A percentile compares a stretch with the other conserved stretches of the same genome.
Evolutionary conservation across 2,113 vertebrate genomes (phyloP).

Genomic region (Dicerorhinus sumatrensis): DNA sequence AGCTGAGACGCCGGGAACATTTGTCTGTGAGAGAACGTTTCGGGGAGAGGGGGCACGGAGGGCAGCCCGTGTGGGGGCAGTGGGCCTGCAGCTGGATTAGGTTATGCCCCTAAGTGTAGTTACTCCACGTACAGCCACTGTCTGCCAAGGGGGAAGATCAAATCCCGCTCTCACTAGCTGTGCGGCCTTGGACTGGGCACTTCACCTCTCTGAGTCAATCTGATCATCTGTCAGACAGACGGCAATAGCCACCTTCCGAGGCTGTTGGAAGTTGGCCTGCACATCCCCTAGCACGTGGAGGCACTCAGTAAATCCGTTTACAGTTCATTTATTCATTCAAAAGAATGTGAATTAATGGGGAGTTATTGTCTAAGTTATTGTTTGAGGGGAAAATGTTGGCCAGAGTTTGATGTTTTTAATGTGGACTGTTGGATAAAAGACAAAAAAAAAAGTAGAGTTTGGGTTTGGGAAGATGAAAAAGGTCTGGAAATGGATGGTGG

Average conservation of each 20-base stretch:
- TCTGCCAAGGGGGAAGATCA: not conserved
- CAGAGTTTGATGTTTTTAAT: slow-evolving; percentile 35
- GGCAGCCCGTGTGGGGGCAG: not conserved
- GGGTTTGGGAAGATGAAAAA: not conserved
- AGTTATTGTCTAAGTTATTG: not conserved
- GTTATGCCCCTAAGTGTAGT: not conserved
- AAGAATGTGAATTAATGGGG: not conserved
- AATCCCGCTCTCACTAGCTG: not conserved
- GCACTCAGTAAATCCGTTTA: accelerated
- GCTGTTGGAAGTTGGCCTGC: not conserved
- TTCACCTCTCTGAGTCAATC: not conserved
- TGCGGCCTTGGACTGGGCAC: not conserved
- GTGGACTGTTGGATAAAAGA: not conserved
- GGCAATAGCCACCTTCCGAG: no score
- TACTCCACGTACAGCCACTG: accelerated
- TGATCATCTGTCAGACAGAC: not conserved
- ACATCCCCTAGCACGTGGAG: accelerated
- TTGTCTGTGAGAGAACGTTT: no score
- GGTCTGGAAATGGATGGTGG: not conserved
- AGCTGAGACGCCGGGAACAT: not conserved
- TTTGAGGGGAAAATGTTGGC: not conserved
- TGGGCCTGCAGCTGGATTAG: accelerated
- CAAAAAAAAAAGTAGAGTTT: not conserved
- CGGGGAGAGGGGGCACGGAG: not conserved
- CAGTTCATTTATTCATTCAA: not conserved